These are phyloP conservation scores for Nothocercus julius DNA, from an alignment of 2,113 vertebrate genomes.

Conservation along the genomic window DNA sequence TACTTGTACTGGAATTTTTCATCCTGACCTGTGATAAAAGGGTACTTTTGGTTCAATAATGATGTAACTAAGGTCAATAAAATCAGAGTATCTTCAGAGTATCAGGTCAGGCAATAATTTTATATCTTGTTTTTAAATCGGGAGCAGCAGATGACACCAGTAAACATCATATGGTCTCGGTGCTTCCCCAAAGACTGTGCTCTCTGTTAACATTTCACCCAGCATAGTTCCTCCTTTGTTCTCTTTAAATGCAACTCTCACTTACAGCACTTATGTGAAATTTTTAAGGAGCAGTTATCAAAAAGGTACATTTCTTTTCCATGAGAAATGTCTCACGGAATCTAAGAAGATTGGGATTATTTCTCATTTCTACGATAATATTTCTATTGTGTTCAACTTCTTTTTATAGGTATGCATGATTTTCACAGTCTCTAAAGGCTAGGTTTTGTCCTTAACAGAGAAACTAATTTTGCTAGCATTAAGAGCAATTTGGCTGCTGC, in stretches of 20 bases:
- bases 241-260: neutral
- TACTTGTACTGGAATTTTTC: neutral
- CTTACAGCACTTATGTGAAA: neutral
- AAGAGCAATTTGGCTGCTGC: neutral
- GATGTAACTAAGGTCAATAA: neutral
- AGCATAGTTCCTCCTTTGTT: neutral
- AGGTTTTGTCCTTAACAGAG: neutral
- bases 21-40: conserved; percentile 26
- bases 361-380: neutral
- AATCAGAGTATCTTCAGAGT: neutral
- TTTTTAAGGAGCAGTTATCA: neutral
- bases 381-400: neutral
- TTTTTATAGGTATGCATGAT: neutral
- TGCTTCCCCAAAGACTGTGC: neutral
- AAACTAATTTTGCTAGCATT: neutral
- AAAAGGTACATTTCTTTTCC: neutral
- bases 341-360: neutral
- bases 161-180: neutral
- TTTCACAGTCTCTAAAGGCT: neutral
- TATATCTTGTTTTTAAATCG: neutral
- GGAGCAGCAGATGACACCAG: neutral
- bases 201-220: neutral
- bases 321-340: neutral
- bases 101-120: neutral
- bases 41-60: neutral